Evolutionary conservation across 2,888 invertebrate species (phyloP), one percentile per base, ranked within the genome.

Genomic region (Lasioglossum pauxillum): DNA sequence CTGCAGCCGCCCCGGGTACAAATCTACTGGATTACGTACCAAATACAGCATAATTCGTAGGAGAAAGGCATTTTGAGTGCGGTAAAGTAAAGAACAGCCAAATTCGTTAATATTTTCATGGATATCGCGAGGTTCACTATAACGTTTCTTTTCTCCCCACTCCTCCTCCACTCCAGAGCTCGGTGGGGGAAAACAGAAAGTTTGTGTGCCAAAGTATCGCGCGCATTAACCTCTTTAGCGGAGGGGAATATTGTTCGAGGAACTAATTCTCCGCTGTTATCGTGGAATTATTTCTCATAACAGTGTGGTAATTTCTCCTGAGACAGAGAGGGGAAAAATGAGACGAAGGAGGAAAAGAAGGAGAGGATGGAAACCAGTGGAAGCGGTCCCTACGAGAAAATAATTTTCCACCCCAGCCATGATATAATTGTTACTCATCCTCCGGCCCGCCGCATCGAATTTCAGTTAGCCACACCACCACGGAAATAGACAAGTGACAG

Each of bases 401-500:
- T 85, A 69, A 85, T 82, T 85, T 82, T 75, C 77, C 82, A 75
- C 44, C 79, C 64, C 46, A 14, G 71, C 75, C 73, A 14, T 19
- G 77, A 85, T 82, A 82, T 85, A 81, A 84, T 86, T 86, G 84
- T 86, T 86, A 77, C 75, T 86, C 83, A 60, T 86, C 69, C 83
- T 35, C 72, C n/a, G 41, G 64, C 10, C 53, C 71, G 71, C 67
- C 75, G 86, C 86, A 83, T 85, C 83, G 82, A 86, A 80, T 86
- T 86, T 82, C 77, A 78, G 73, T 77, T 74, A 64, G 64, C 85
- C 64, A n/a, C 82, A 53, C 38, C 27, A 60, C 46, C 80, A 67
- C 78, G 80, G 85, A 84, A 84, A 79, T 82, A 83, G 74, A 86
- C 77, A 86, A 86, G 86, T 87, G 87, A 87, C 83, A 86, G 79